Base-by-base conservation (phyloP, 2,113 vertebrate genomes). In the Pseudorectes ferrugineus region DNA sequence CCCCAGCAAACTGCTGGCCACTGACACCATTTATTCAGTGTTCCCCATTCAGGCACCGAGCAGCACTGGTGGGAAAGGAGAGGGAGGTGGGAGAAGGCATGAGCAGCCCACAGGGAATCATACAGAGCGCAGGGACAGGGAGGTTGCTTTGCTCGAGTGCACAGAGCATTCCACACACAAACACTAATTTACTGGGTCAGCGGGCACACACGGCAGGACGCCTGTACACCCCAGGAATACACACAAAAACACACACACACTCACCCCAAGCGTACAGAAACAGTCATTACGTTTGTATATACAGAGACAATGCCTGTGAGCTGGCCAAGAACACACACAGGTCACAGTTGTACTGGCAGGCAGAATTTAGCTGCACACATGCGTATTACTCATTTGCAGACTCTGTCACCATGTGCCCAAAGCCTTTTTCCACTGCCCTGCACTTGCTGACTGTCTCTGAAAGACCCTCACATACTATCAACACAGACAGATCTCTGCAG, bases 381-480 rank as follows among this genome's bases (percentile, higher is more conserved):
- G 3, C 1, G 2, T 21, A 12, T 51, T 55, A 13, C 11, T 33
- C 13, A 18, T 51, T 36, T 51, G 36, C 23, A 78, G 63, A 67
- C 40, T 57, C 36, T 33, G 14, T 21, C 12, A 6, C 12, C 9
- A 4, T 4, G 4, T 33, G 55, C 8, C 13, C 12, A 54, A 66
- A 85, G 52, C 10, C 2, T 48, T 43, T 59, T 75, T 63, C 25
- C 45, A 35, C 57, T 57, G 71, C 35, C 23, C 6, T 57, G 25
- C 12, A 29, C 40, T 78, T 28, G 4, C 5, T 75, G 33, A 7
- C 19, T 35, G 1, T 14, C 24, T 55, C 61, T 85, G 40, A 40
- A 63, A 91, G 42, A 72, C 29, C 4, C 20, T 65, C 4, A 26
- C 13, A n/a, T 4, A 0, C 7, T 4, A 13, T 6, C 1, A 1